phyloP scores from a whole-genome alignment of 1,140 invertebrate genomes.

The Ceratosolen fusciceps region DNA sequence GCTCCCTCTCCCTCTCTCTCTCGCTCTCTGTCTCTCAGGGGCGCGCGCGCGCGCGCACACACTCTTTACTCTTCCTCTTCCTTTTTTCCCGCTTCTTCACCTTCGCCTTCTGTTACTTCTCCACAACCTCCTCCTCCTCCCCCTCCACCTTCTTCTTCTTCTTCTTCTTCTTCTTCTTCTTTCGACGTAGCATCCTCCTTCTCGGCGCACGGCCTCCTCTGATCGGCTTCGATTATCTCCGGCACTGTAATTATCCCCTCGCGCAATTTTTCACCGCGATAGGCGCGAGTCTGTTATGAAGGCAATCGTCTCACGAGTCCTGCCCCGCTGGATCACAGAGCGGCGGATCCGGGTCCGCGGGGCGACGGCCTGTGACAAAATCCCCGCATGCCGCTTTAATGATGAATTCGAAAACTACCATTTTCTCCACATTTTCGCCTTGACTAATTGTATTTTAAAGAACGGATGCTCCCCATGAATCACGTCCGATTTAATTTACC shows the following conservation, averaged over 20 bases:
- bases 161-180: neutral
- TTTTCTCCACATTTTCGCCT: neutral
- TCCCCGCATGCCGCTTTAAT: neutral
- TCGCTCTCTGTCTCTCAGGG: neutral
- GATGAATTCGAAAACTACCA: neutral
- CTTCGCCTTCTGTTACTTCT: conserved; percentile 9
- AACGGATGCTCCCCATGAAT: neutral
- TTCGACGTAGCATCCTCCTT: neutral
- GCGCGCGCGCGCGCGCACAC: neutral
- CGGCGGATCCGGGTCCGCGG: neutral
- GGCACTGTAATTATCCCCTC: conserved; percentile 61
- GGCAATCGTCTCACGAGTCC: neutral
- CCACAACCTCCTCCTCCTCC: too few relatives aligned
- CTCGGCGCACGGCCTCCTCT: conserved; percentile 42
- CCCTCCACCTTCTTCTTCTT: conserved; percentile 19
- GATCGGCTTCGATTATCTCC: conserved; percentile 63
- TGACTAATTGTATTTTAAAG: neutral
- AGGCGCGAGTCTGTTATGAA: neutral
- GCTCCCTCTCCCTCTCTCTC: neutral
- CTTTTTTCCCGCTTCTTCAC: neutral
- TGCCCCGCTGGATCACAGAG: neutral
- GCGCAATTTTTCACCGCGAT: conserved; percentile 45
- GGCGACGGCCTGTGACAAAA: neutral
- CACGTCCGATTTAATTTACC: neutral
- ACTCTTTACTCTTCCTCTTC: neutral